Base-by-base conservation (phyloP, 2,888 invertebrate species). In the Chouioia cunea region DNA sequence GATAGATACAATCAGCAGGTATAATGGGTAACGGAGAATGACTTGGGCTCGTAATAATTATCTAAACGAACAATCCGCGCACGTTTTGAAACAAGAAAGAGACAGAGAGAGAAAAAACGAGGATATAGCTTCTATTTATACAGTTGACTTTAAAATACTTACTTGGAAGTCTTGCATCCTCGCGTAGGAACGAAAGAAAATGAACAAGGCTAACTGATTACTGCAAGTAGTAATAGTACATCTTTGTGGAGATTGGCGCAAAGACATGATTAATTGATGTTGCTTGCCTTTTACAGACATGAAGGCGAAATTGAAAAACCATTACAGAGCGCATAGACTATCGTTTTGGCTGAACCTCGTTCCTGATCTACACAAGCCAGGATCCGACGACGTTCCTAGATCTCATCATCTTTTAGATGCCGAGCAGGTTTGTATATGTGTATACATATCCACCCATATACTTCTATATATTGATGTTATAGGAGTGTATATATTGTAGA, bases 271-370 rank as follows among this genome's bases (percentile, higher is more conserved):
- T 36, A 36, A 36, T 36, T 12, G 36, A 36, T 12, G 6, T 50
- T 50, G 16, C n/a, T n/a, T n/a, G 16, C 16, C 6, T 3, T 58
- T 86, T 86, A 12, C 88, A 94, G 97, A 96, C 82, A 93, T 93
- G 59, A 96, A 97, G 84, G 93, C 96, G 0, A 95, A 95, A 83
- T 87, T 96, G 76, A 95, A 95, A 85, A 95, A 96, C 79, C 97
- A 97, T 87, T 97, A 97, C 87, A 90, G 97, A 75, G 97, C 97
- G 1, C 97, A 97, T 86, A 91, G 93, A 76, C 89, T 97, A 65
- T 97, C 97, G 0, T 95, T 97, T 86, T 98, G 98, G 98, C 86
- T 97, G 70, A 96, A 97, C 82, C 88, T 97, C 62, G 95, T 98
- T 70, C 97, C 97, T 44, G 97, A 97, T 82, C 88, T 95, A 36